Evolutionary conservation across 1,140 invertebrate genomes (phyloP), one percentile per base, ranked within the genome.

Genomic region (Caenorhabditis inopinata): DNA sequence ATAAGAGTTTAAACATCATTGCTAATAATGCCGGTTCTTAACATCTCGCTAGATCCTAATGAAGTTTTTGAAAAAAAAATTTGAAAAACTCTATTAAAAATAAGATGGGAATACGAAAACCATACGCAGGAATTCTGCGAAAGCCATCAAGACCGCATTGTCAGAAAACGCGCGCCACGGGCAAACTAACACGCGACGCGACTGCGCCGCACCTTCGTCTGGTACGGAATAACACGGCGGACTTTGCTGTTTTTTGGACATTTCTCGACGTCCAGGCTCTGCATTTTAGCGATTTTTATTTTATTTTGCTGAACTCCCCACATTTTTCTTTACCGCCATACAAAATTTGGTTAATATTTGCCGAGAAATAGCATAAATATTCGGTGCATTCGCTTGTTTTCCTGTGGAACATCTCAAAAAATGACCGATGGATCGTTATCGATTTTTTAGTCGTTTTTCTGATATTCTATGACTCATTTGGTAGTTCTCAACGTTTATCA

Each of bases 151-250:
- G 42, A 45, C 11, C 48, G 77, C 3, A 4, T 18, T 14, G 25
- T 45, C 45, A 45, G 46, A 3, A 76, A 6, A 38, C 25, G n/a
- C 53, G 51, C 76, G 32, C 45, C 45, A 49, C 14, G 23, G n/a
- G 45, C 25, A 6, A 32, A 49, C n/a, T 4, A 32, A n/a, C 45
- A 48, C 45, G 74, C 47, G 47, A 48, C 47, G 47, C 45, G 47
- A 49, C 74, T 32, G 74, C 45, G 7, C 16, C 45, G 29, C 74
- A 5, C 12, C 58, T 3, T 11, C 9, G 58, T 68, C 58, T 68
- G 58, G 58, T n/a, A 68, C 58, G 32, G 38, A 68, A 68, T 68
- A 68, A 38, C 58, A 68, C 58, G 32, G n/a, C 58, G 32, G 58
- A 38, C 32, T 68, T 68, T 68, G 58, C 32, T 38, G 58, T 68